Evolutionary conservation across 1,140 invertebrate species (phyloP).

Genomic region (Anastrepha obliqua): DNA sequence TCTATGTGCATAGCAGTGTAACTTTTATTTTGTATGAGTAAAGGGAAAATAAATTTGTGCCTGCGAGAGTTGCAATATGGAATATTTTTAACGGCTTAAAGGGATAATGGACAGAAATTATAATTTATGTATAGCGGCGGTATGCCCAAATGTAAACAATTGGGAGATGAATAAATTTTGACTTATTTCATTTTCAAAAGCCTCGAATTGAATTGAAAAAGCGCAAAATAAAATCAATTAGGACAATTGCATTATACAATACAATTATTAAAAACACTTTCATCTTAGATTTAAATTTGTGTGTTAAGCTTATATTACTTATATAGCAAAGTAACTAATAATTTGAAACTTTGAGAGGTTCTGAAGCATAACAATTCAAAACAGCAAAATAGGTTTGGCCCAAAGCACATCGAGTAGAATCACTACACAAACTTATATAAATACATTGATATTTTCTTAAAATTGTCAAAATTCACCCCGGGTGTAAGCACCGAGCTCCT

Average conservation of each 20-base stretch:
- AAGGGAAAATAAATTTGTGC: slow-evolving; percentile 16
- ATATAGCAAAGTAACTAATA: not conserved
- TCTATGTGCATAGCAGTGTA: not conserved
- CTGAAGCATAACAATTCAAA: not conserved
- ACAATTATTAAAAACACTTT: not conserved
- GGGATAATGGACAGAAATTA: slow-evolving; percentile 5
- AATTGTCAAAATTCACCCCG: too few relatives aligned
- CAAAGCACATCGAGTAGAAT: too few relatives aligned
- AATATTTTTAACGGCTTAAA: slow-evolving; percentile 34
- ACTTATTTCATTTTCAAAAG: not conserved
- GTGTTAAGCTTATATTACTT: not conserved
- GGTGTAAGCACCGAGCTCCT: too few relatives aligned
- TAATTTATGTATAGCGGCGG: not conserved
- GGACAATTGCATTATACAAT: not conserved
- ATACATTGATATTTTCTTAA: too few relatives aligned
- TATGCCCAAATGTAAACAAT: not conserved
- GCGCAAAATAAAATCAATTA: slow-evolving; percentile 22
- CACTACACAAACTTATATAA: too few relatives aligned
- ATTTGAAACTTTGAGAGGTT: not conserved
- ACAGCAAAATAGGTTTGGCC: too few relatives aligned
- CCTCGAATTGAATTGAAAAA: not conserved
- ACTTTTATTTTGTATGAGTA: not conserved
- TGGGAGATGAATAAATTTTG: not conserved
- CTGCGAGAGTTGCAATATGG: slow-evolving; percentile 12
- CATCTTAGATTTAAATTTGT: not conserved